Evolutionary conservation across 2,888 invertebrate genomes (phyloP), one percentile per base, ranked within the genome.

Genomic region (Philereme transversata): DNA sequence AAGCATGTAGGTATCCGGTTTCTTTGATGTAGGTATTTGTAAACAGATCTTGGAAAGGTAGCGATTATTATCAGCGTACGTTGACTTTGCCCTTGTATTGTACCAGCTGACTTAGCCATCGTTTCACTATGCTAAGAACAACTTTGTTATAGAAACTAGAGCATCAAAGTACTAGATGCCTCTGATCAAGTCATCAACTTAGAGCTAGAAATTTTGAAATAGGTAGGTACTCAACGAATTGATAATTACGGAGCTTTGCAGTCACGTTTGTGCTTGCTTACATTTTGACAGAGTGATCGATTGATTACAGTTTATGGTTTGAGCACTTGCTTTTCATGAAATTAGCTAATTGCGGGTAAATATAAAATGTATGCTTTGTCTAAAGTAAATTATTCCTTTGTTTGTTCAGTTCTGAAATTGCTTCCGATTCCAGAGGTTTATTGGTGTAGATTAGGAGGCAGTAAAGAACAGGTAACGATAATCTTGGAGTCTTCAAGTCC

Each of bases 191-290:
- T 61, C 41, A 43, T 61, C 47, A 52, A 51, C 22, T 22, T 22
- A 22, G 51, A 61, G 47, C 59, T 52, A 47, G 55, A 76, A 74
- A 77, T 84, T 79, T 81, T 76, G 82, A 77, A 86, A 82, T 71
- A 55, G 33, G 11, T 45, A 51, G 71, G 60, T 71, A 72, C 70
- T 11, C 72, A 67, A 68, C 73, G 78, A 80, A 83, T 84, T 73
- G 76, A 78, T 85, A 86, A 86, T 85, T 84, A 82, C 69, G 64
- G 64, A 62, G 71, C 78, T 79, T 81, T 82, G 82, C 79, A 83
- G 85, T 87, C 87, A 88, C 87, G 87, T 76, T 82, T 70, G 67
- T 68, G 69, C 38, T 55, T 53, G 71, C 71, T 74, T 71, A 69
- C 67, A 53, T 76, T 78, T 76, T 79, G 81, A 82, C 80, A 77